Base-by-base conservation (phyloP, 2,888 invertebrate genomes). In the Carpatolechia fugitivella region DNA sequence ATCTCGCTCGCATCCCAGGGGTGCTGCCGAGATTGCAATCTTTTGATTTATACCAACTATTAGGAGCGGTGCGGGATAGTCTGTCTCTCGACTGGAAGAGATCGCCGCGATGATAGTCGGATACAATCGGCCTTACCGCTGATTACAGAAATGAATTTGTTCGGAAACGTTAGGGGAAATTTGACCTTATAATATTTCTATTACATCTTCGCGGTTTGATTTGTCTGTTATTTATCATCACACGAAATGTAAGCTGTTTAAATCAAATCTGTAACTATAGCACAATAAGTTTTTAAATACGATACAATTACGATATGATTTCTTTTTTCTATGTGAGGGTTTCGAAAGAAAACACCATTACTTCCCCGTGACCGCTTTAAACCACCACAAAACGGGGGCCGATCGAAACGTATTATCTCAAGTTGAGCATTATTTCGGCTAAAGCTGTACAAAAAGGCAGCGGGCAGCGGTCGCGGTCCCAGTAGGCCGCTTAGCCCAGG, bases 21-120 rank as follows among this genome's bases (percentile, higher is more conserved):
- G 90, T 88, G 87, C 88, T 81, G 82, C 76, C 76, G 82, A 88
- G 89, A 90, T 89, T 88, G 90, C 88, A 88, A 90, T 90, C 90
- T 90, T 90, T 89, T 90, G 90, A 90, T 90, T 90, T 90, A 90
- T 90, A 87, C 85, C 87, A 87, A 90, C 89, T 90, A 90, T 90
- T 90, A 90, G 90, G 88, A 88, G 81, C 80, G 80, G 72, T 79
- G 80, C 80, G 81, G 87, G 83, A 80, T 84, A 80, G 82, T 87
- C 82, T 80, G 87, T 88, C 84, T 86, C 78, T n/a, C n/a, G n/a
- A 80, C 44, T 44, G 75, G 78, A 74, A 31, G 79, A 82, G 85
- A 87, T 88, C 72, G 64, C 64, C 66, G 65, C 78, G 89, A 88
- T n/a, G n/a, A n/a, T 89, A 89, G 75, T 67, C 63, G 75, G 80